These are phyloP conservation scores for Danaus melanippus DNA, from an alignment of 1,140 invertebrate species.

Conservation along the genomic window DNA sequence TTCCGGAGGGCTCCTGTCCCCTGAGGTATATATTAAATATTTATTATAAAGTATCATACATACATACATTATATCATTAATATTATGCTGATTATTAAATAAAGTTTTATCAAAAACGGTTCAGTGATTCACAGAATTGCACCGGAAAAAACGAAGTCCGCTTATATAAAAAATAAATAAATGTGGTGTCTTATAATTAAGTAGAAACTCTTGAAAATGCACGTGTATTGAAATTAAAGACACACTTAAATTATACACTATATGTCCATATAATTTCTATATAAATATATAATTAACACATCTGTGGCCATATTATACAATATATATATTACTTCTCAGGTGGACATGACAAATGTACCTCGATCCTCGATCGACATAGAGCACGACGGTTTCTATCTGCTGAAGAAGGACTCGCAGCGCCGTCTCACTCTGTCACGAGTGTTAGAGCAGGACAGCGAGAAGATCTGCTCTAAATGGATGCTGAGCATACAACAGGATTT, in stretches of 20 bases:
- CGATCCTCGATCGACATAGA: constrained; percentile 75
- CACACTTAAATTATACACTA: no score
- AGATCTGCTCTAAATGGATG: constrained; percentile 90
- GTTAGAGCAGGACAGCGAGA: constrained; percentile 88
- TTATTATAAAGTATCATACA: not conserved
- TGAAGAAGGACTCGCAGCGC: constrained; percentile 98
- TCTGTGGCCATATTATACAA: constrained; percentile 1
- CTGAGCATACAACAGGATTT: constrained; percentile 80
- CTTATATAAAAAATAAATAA: no score
- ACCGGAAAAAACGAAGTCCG: no score
- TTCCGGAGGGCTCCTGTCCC: constrained; percentile 83
- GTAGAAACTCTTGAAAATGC: no score
- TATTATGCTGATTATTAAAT: not conserved
- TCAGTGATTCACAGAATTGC: no score
- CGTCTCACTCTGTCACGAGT: constrained; percentile 92
- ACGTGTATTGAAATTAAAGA: no score
- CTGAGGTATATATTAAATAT: constrained; percentile 74
- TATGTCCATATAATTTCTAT: no score
- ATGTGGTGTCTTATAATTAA: no score
- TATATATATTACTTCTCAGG: constrained; percentile 28
- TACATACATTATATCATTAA: not conserved
- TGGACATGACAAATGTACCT: constrained; percentile 58
- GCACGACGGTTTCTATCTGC: constrained; percentile 92
- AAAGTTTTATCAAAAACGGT: not conserved
- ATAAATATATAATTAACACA: not conserved